Evolutionary conservation across 2,113 vertebrate genomes (phyloP).

Genomic region (Thermophis baileyi): DNA sequence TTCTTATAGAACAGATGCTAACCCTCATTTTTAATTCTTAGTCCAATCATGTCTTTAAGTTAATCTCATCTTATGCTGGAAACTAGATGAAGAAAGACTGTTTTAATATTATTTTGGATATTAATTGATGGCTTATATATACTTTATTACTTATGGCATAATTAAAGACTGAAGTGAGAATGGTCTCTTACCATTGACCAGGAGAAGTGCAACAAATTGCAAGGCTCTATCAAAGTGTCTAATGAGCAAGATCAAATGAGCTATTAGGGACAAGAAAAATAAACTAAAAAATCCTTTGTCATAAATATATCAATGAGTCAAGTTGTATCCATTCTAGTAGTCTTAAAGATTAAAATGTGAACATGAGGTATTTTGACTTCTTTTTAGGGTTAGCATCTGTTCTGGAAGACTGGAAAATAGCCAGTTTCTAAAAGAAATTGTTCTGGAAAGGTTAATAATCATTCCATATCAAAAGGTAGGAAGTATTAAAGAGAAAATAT

Average conservation of each 20-base stretch:
- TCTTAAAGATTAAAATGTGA: not conserved
- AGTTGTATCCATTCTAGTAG: not conserved
- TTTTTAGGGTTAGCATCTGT: not conserved
- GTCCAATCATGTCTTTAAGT: not conserved
- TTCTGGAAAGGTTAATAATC: not conserved
- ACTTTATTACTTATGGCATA: not conserved
- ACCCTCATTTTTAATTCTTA: not conserved
- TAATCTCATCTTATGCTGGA: not conserved
- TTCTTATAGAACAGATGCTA: not conserved
- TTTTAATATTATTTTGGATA: not conserved
- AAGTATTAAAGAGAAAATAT: not conserved
- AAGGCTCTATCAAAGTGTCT: not conserved
- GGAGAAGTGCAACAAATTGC: not conserved
- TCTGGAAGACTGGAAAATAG: not conserved
- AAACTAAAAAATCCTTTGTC: not conserved
- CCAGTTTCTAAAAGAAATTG: not conserved
- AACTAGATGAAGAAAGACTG: not conserved
- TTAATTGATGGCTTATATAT: not conserved
- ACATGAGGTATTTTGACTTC: not conserved
- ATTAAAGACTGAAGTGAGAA: not conserved
- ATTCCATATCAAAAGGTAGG: not conserved
- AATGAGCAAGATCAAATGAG: not conserved
- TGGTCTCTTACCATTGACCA: not conserved
- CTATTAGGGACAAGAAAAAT: not conserved
- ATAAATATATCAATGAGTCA: not conserved